A percentile compares a stretch with the other conserved stretches of the same genome.
Evolutionary conservation across 2,797 vertebrate species (phyloP).

Genomic region (Sandelia bainsii): DNA sequence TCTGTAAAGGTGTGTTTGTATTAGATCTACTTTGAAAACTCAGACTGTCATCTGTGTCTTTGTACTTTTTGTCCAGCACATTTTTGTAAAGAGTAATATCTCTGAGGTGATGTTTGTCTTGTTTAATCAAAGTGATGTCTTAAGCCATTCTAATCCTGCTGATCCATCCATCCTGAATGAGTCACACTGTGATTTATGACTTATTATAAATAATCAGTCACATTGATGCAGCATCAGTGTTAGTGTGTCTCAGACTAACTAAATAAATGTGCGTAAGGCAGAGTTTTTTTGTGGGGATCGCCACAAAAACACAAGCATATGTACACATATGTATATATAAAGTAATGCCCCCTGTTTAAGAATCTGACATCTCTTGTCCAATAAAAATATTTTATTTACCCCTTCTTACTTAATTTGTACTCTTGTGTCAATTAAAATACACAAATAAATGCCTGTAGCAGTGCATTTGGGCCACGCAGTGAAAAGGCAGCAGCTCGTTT

Average conservation of each 20-base stretch:
- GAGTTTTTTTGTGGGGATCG: too few species aligned
- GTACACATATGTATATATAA: too few species aligned
- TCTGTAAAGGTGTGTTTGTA: not conserved
- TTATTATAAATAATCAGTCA: slow-evolving; percentile 17
- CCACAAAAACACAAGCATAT: too few species aligned
- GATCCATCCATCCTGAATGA: slow-evolving; percentile 4
- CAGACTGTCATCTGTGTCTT: not conserved
- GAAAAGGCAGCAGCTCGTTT: not conserved
- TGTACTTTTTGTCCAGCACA: not conserved
- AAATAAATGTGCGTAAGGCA: not conserved
- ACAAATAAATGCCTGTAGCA: not conserved
- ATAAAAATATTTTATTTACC: too few species aligned
- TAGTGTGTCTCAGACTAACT: not conserved
- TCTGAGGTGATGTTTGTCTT: not conserved
- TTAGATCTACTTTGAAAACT: not conserved
- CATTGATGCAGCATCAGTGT: not conserved
- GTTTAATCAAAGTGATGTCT: not conserved
- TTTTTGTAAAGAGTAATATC: not conserved
- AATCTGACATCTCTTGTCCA: too few species aligned
- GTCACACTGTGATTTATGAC: slow-evolving; percentile 26
- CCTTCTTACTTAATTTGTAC: not conserved
- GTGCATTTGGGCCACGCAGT: not conserved
- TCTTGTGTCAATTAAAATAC: not conserved
- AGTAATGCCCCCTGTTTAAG: too few species aligned
- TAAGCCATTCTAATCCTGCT: slow-evolving; percentile 5